phyloP scores from a whole-genome alignment of 2,113 vertebrate genomes.

The Sebastes fasciatus region DNA sequence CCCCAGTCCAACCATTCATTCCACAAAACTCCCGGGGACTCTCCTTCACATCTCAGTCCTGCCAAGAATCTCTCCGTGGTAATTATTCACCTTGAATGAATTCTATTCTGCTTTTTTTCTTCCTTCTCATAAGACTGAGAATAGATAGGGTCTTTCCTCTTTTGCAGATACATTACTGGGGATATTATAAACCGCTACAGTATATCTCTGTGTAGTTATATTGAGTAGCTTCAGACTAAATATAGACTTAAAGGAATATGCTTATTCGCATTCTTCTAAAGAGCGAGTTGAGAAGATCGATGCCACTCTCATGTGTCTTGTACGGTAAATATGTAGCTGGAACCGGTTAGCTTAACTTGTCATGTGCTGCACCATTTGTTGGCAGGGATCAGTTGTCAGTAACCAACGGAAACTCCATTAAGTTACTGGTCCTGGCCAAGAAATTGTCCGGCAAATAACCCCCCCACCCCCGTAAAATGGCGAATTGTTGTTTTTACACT shows the following conservation, averaged over 20 bases:
- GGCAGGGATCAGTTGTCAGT: not conserved
- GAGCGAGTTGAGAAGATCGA: not conserved
- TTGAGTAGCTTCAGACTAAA: slow-evolving; percentile 2
- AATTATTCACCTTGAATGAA: slow-evolving; percentile 67
- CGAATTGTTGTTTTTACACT: not conserved
- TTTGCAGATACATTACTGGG: slow-evolving; percentile 16
- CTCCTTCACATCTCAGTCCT: slow-evolving; percentile 84
- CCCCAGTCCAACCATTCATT: slow-evolving; percentile 83
- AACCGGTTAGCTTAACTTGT: not conserved
- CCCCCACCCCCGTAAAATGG: not conserved
- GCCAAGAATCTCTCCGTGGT: slow-evolving; percentile 84
- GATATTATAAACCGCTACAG: not conserved
- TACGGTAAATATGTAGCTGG: slow-evolving; percentile 7
- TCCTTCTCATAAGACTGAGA: slow-evolving; percentile 16
- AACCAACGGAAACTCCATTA: not conserved
- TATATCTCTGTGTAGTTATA: not conserved
- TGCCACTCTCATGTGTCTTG: not conserved
- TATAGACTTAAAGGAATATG: not conserved
- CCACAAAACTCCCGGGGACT: slow-evolving; percentile 83
- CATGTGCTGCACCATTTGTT: not conserved
- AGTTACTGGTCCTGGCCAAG: not conserved
- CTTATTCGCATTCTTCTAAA: not conserved
- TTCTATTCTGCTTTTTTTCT: not conserved
- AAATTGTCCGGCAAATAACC: not conserved
- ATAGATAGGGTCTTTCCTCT: slow-evolving; percentile 16